Evolutionary conservation across 2,888 invertebrate species (phyloP).

Genomic region (Eupithecia subumbrata): DNA sequence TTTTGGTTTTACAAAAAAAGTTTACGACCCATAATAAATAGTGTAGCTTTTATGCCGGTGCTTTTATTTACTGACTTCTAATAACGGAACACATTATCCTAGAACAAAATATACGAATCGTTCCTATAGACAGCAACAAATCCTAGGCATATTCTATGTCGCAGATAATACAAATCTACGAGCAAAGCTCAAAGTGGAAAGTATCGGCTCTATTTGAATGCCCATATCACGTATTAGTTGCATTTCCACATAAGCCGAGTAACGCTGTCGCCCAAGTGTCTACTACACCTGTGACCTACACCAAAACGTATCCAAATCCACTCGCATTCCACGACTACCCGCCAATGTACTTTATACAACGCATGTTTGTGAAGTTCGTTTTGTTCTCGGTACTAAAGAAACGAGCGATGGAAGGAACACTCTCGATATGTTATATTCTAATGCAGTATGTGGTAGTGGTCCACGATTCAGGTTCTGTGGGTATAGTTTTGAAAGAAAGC

Average conservation of each 20-base stretch:
- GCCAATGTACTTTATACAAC: constrained; percentile 48
- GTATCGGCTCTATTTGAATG: constrained; percentile 19
- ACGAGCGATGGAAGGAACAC: constrained; percentile 59
- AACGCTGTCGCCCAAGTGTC: constrained; percentile 75
- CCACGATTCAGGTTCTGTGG: constrained; percentile 68
- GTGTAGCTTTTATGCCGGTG: constrained; percentile 8
- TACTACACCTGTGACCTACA: constrained; percentile 70
- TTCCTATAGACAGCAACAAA: neutral
- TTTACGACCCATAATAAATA: constrained; percentile 14
- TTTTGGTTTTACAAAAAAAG: constrained; percentile 21
- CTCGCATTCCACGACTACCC: constrained; percentile 47
- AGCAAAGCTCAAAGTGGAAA: constrained; percentile 10
- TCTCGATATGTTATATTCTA: constrained; percentile 59
- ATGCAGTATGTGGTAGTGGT: constrained; percentile 52
- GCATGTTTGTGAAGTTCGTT: constrained; percentile 42
- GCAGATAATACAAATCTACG: constrained; percentile 1
- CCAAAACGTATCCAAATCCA: constrained; percentile 58
- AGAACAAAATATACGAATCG: neutral
- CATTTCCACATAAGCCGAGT: constrained; percentile 66
- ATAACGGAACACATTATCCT: neutral
- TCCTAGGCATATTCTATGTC: neutral
- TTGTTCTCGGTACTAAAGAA: constrained; percentile 32
- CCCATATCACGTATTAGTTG: constrained; percentile 49
- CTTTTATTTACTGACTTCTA: neutral
- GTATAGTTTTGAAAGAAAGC: constrained; percentile 14